These are phyloP conservation scores for Nesoenas mayeri DNA, from an alignment of 2,113 vertebrate genomes.

Conservation along the genomic window DNA sequence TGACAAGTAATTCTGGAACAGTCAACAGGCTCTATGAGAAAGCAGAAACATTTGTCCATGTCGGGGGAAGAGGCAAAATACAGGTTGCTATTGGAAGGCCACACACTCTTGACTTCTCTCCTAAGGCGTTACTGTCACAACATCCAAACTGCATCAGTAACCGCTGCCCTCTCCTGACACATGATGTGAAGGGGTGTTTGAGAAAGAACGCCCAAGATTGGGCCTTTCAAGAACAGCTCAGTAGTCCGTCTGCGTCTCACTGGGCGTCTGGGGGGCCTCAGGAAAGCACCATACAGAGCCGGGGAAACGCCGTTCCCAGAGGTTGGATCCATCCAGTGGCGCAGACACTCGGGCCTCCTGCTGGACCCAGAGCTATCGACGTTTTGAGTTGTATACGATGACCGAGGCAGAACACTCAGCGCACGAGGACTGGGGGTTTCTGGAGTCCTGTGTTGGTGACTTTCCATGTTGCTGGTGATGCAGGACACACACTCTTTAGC, in stretches of 20 bases:
- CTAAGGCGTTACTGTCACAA: neutral
- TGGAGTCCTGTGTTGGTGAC: neutral
- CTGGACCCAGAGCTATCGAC: accelerated
- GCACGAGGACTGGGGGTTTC: accelerated
- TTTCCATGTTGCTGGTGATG: neutral
- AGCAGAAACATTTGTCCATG: neutral
- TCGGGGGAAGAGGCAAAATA: neutral
- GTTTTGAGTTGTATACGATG: accelerated
- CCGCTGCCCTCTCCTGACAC: neutral
- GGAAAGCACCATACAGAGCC: neutral
- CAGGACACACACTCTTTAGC: neutral
- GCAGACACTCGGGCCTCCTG: neutral
- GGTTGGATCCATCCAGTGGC: neutral
- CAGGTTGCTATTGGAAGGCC: neutral
- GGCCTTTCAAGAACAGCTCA: neutral
- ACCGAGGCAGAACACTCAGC: neutral
- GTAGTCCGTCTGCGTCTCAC: neutral
- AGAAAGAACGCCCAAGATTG: neutral
- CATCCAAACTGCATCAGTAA: neutral
- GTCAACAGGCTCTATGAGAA: neutral
- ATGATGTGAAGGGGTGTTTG: too few species aligned
- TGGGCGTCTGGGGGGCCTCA: neutral
- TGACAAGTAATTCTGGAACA: neutral
- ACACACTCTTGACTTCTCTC: neutral
- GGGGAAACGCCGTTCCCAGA: neutral